Evolutionary conservation across 1,140 invertebrate species (phyloP), one percentile per base, ranked within the genome.

Genomic region (Diorhabda carinulata): DNA sequence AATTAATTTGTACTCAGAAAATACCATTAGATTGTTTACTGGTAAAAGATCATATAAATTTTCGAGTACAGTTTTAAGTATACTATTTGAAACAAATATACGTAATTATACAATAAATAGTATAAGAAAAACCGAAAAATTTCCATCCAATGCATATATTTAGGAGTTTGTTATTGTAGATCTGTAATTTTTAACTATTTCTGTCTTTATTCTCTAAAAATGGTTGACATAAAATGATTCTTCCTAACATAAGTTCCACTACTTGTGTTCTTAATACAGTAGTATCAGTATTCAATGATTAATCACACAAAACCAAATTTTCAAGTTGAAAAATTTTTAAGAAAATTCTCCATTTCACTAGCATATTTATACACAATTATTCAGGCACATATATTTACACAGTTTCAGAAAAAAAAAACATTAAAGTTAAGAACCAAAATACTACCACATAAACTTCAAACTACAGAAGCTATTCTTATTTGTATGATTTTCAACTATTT

Each of bases 31-130:
- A 25, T 25, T 25, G 25, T 2, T 52, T 52, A n/a, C 3, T 52
- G 6, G n/a, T 52, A 52, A 52, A 52, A 52, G 47, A 52, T 8
- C n/a, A 60, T 72, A 61, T 45, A 61, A 70, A 56, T 59, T 70
- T 72, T 57, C 61, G 66, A 71, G 67, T 70, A 75, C 61, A 64
- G 52, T 47, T 41, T 47, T 69, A 74, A 73, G 78, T 79, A 79
- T 79, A 79, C 78, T 77, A 79, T 61, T 72, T 76, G 78, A 66
- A 80, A 80, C 78, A 73, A 67, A 79, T 80, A 80, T 80, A 80
- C 79, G 79, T 80, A 79, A 80, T 71, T 76, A 77, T 78, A 79
- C 78, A 80, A 79, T 78, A 79, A 78, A 74, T 78, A 79, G 74
- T 66, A 71, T 67, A 70, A 70, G 70, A 72, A 52, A 71, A 74